Conservation (phyloP, 2,888 invertebrate species). For the Agonum fuliginosum region DNA sequence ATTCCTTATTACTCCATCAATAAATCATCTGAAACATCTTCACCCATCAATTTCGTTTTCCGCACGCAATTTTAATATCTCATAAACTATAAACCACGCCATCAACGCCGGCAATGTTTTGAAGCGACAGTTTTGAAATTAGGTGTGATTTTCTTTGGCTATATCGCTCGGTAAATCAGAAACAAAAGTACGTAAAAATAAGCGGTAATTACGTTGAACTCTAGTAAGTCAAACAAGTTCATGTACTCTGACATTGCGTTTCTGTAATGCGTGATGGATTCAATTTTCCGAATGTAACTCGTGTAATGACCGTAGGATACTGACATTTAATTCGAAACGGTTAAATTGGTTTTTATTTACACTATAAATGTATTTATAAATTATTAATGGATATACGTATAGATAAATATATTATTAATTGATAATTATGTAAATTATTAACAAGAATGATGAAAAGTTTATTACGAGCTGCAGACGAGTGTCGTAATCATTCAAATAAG, state of each 20-base stretch:
- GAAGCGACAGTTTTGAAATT: too few relatives aligned
- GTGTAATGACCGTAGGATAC: neutral
- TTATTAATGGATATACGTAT: too few relatives aligned
- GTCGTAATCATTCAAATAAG: too few relatives aligned
- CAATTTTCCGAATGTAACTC: neutral
- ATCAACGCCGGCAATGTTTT: too few relatives aligned
- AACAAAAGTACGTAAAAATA: neutral
- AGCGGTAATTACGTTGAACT: neutral
- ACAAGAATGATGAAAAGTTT: too few relatives aligned
- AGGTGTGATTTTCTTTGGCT: too few relatives aligned
- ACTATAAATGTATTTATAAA: too few relatives aligned
- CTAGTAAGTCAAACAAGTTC: neutral
- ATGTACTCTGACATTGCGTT: conserved; percentile 5
- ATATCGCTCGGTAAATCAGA: too few relatives aligned
- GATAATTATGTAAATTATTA: too few relatives aligned
- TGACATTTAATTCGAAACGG: too few relatives aligned
- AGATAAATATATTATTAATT: too few relatives aligned
- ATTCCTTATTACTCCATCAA: neutral
- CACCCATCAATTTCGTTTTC: neutral
- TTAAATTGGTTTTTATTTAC: conserved; percentile 2
- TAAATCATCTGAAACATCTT: neutral
- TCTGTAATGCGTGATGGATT: neutral
- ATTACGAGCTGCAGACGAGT: too few relatives aligned
- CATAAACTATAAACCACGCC: neutral
- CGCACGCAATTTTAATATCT: neutral